phyloP scores from a whole-genome alignment of 1,140 invertebrate species.

The Mya arenaria region DNA sequence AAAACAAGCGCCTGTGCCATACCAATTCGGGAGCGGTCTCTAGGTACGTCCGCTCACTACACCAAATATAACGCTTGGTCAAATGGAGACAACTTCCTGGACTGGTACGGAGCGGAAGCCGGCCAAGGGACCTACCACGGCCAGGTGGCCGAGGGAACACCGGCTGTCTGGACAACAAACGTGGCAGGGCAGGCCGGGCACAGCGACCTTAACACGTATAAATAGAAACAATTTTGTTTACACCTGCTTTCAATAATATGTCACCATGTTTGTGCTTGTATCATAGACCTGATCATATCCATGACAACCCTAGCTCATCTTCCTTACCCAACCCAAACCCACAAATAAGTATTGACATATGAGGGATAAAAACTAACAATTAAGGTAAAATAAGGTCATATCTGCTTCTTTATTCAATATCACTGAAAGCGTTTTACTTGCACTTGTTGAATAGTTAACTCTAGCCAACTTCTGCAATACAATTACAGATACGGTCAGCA shows the following conservation, averaged over 20 bases:
- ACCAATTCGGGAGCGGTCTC: not conserved
- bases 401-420: not conserved
- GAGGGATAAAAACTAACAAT: not conserved
- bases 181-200: slow-evolving; percentile 46
- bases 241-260: not conserved
- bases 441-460: not conserved
- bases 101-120: slow-evolving; percentile 79
- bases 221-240: not conserved
- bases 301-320: no score
- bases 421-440: not conserved
- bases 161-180: slow-evolving; percentile 80
- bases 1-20: slow-evolving; percentile 24
- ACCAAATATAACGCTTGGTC: slow-evolving; percentile 77
- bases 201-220: slow-evolving; percentile 47
- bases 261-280: not conserved
- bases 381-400: not conserved
- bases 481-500: slow-evolving; percentile 78
- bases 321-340: no score
- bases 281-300: no score
- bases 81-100: slow-evolving; percentile 76
- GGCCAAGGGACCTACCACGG: slow-evolving; percentile 76
- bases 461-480: not conserved
- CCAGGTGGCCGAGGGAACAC: slow-evolving; percentile 76
- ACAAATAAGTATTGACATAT: no score
- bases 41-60: not conserved